Base-by-base conservation (phyloP, 1,140 invertebrate species). In the Lordiphosa stackelbergi region DNA sequence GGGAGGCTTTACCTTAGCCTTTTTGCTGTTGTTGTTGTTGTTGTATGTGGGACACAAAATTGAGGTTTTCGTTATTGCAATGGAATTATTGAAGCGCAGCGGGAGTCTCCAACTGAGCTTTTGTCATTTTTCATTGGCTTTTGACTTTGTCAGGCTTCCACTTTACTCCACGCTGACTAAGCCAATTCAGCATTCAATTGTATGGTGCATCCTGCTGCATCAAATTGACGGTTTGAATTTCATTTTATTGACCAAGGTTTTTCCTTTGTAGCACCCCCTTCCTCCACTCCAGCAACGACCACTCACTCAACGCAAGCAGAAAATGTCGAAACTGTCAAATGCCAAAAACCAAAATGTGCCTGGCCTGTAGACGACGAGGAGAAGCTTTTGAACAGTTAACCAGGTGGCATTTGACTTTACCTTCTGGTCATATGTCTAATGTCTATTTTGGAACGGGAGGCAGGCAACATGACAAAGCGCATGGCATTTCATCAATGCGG, bases 251-350 rank as follows among this genome's bases (percentile, higher is more conserved):
- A 75, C 37, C 73, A 54, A 55, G 43, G 55, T 49, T 66, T 75
- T 73, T 66, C 53, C 38, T 69, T 55, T 69, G 56, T 56, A 51
- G 43, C 47, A 38, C 10, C 12, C 24, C 24, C 2, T 28, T 12
- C 5, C 2, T 11, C 16, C 22, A 38, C 42, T 41, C 37, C 40
- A 19, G n/a, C 10, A 35, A 10, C 12, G 37, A 38, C n/a, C 48
- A 22, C 43, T 42, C 49, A 66, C 54, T 78, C 73, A 68, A 73
- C 59, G 54, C 63, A 69, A 56, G 63, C 61, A 68, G 75, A 64
- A 79, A 75, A 81, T 71, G 77, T 81, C 77, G 58, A 83, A 83
- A 83, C 75, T 81, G 75, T 81, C 75, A 81, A 83, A 81, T 83
- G 77, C 77, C 77, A 83, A 81, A 81, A 83, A 70, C 72, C 71